These are phyloP conservation scores for Caenorhabditis sp. DNA, from an alignment of 2,888 invertebrate genomes.

Conservation along the genomic window DNA sequence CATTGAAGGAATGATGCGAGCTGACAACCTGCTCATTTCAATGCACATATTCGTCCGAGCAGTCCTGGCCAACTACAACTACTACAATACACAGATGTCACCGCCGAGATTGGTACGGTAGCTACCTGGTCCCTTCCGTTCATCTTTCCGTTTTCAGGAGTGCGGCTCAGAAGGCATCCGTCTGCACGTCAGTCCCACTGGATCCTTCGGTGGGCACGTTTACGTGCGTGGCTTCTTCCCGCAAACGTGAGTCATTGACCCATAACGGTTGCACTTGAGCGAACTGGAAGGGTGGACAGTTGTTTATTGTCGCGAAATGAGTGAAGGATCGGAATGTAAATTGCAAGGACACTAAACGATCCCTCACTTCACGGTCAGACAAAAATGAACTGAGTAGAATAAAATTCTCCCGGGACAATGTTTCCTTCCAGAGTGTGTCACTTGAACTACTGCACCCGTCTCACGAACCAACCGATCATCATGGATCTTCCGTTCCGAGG, in stretches of 20 bases:
- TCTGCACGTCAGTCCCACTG: slow-evolving; percentile 63
- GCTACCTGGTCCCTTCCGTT: too few relatives aligned
- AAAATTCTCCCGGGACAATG: not conserved
- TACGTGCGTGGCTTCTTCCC: slow-evolving; percentile 77
- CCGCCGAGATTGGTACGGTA: slow-evolving; percentile 38
- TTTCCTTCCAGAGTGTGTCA: slow-evolving; percentile 58
- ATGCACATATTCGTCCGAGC: not conserved
- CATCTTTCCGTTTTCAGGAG: too few relatives aligned
- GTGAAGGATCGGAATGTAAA: not conserved
- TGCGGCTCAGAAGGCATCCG: slow-evolving; percentile 72
- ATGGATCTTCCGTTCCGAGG: slow-evolving; percentile 75
- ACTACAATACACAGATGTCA: slow-evolving; percentile 36
- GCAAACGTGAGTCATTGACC: slow-evolving; percentile 55
- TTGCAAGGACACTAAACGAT: slow-evolving; percentile 7
- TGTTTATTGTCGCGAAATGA: slow-evolving; percentile 3
- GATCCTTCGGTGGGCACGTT: slow-evolving; percentile 75
- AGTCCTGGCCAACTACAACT: slow-evolving; percentile 13
- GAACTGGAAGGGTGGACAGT: slow-evolving; percentile 1
- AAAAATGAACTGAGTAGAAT: not conserved
- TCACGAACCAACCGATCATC: slow-evolving; percentile 68
- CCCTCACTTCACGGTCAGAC: slow-evolving; percentile 18
- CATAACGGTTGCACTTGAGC: slow-evolving; percentile 17
- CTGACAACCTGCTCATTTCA: not conserved
- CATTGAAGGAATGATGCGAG: slow-evolving; percentile 10
- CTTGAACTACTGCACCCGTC: slow-evolving; percentile 66